phyloP scores from a whole-genome alignment of 2,113 vertebrate species.

The Chaetops frenatus region DNA sequence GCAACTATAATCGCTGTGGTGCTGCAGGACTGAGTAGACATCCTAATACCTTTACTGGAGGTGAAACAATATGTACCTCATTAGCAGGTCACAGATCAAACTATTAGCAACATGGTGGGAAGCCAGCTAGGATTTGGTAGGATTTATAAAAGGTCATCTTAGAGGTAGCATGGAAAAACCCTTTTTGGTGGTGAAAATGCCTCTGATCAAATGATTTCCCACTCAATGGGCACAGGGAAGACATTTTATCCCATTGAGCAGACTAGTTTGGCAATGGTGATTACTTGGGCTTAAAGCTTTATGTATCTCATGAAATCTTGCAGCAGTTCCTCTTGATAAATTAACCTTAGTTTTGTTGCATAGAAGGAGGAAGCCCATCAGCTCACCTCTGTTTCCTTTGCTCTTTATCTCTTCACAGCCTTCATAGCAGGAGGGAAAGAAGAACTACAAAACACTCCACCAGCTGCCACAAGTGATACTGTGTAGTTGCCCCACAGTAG shows the following conservation, averaged over 20 bases:
- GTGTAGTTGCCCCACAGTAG: background rate
- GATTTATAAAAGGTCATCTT: slow-evolving; percentile 32
- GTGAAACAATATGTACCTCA: slow-evolving; percentile 10
- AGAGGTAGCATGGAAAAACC: background rate
- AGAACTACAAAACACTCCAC: background rate
- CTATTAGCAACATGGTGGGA: slow-evolving; percentile 3
- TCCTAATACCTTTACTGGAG: slow-evolving; percentile 35
- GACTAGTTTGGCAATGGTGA: background rate
- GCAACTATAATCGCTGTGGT: background rate
- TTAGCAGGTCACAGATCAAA: slow-evolving; percentile 52
- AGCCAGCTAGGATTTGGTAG: slow-evolving; percentile 34
- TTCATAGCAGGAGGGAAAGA: background rate
- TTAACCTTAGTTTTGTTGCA: background rate
- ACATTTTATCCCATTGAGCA: background rate
- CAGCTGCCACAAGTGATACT: background rate
- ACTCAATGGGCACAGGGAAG: background rate
- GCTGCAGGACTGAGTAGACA: background rate
- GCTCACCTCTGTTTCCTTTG: slow-evolving; percentile 22
- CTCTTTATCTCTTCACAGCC: background rate
- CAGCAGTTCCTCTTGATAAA: background rate
- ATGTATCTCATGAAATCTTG: background rate
- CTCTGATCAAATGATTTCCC: background rate
- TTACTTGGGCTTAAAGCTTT: background rate
- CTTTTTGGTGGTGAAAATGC: background rate
- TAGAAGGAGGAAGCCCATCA: slow-evolving; percentile 4